Percentiles rank a stretch among this genome's conserved stretches.
These are phyloP conservation scores for Rattus rattus DNA, from an alignment of 2,113 vertebrate genomes.

Conservation along the genomic window DNA sequence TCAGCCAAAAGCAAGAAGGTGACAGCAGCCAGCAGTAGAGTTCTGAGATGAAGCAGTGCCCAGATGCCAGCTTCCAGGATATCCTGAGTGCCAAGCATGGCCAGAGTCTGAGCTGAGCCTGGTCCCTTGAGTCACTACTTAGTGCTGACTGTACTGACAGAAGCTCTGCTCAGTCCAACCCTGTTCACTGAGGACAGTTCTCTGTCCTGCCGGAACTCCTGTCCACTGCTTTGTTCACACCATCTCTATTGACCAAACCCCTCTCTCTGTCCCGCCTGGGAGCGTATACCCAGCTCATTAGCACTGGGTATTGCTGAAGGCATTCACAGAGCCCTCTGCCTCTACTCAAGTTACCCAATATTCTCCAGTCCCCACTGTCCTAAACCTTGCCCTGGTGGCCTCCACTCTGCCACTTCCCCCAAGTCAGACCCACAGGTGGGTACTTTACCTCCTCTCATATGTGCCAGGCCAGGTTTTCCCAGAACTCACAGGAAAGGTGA, in stretches of 20 bases:
- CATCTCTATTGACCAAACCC: neutral
- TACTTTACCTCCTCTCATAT: neutral
- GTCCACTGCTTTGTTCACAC: too few relatives aligned
- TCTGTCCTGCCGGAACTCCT: too few relatives aligned
- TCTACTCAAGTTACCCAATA: too few relatives aligned
- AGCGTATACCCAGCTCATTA: too few relatives aligned
- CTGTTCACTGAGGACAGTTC: neutral
- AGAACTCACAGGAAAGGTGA: neutral
- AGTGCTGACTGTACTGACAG: too few relatives aligned
- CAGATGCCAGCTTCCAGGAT: slow-evolving; percentile 66
- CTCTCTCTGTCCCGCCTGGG: neutral
- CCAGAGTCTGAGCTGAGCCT: too few relatives aligned
- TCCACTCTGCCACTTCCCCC: neutral
- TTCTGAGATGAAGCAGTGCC: slow-evolving; percentile 74
- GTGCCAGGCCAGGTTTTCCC: neutral
- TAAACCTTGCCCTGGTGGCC: too few relatives aligned
- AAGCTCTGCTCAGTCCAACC: neutral
- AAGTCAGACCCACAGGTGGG: too few relatives aligned
- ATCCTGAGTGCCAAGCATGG: rapidly evolving
- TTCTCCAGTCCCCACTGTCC: neutral
- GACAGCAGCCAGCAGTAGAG: slow-evolving; percentile 82
- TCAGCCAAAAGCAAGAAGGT: slow-evolving; percentile 83
- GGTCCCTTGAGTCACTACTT: rapidly evolving
- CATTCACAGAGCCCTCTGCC: neutral
- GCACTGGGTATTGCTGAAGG: neutral